These are phyloP conservation scores for Malurus elegans DNA, from an alignment of 2,113 vertebrate genomes.

Conservation along the genomic window DNA sequence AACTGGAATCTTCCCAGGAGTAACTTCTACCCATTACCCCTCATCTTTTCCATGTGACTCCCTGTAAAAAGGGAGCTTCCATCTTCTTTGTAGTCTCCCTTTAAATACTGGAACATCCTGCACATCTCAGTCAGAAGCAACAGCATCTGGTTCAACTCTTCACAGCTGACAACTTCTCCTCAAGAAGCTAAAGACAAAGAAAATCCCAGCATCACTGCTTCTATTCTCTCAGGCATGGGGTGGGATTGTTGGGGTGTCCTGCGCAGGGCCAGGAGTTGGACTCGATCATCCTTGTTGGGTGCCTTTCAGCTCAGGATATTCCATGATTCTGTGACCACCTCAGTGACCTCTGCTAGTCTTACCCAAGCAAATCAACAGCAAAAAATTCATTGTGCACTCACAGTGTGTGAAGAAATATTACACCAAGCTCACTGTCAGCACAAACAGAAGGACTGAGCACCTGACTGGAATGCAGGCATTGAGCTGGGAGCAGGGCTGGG, in stretches of 20 bases:
- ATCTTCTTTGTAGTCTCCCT: background rate
- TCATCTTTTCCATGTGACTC: background rate
- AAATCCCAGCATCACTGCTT: background rate
- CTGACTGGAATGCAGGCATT: background rate
- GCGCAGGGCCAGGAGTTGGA: background rate
- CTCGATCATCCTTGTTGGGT: background rate
- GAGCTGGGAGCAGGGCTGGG: background rate
- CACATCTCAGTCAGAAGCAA: background rate
- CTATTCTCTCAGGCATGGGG: background rate
- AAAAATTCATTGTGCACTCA: background rate
- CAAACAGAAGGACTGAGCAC: background rate
- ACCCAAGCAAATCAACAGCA: background rate
- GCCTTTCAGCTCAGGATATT: background rate
- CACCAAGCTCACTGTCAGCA: background rate
- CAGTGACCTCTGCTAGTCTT: background rate
- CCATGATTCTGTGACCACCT: background rate
- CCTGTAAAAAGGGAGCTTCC: background rate
- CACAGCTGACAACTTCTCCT: background rate
- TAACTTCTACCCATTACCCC: background rate
- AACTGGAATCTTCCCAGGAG: background rate
- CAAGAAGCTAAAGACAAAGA: background rate
- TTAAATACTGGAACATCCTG: background rate
- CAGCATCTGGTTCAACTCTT: fast-evolving
- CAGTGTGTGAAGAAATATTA: background rate
- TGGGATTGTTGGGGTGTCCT: background rate